Percentiles rank a stretch among this genome's conserved stretches.
These are phyloP conservation scores for Ptiloglossa arizonensis DNA, from an alignment of 1,140 invertebrate genomes.

Conservation along the genomic window DNA sequence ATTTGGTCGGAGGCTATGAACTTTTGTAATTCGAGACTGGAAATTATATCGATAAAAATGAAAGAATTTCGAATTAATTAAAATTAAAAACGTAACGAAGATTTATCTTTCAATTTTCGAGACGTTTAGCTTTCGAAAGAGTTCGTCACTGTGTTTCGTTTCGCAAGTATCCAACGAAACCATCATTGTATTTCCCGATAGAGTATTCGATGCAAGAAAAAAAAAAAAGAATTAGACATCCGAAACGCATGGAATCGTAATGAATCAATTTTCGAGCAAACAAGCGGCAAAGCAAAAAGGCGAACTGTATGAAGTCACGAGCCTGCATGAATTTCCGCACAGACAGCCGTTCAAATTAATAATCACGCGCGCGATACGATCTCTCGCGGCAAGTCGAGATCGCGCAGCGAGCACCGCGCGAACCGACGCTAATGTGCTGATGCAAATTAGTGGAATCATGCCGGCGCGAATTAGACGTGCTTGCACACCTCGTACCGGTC, in stretches of 20 bases:
- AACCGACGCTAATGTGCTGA: slow-evolving; percentile 34
- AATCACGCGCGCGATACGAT: slow-evolving; percentile 42
- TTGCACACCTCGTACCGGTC: slow-evolving; percentile 52
- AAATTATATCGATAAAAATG: too few species aligned
- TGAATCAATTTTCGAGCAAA: slow-evolving; percentile 1
- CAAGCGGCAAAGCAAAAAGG: neutral
- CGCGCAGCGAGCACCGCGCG: neutral
- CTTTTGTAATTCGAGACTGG: too few species aligned
- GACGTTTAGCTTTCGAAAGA: too few species aligned
- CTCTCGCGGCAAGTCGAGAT: slow-evolving; percentile 28
- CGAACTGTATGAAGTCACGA: slow-evolving; percentile 6
- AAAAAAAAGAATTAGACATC: neutral
- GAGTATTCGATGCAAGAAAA: neutral
- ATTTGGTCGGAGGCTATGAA: too few species aligned
- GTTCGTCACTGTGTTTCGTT: too few species aligned
- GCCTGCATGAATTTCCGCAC: slow-evolving; percentile 17
- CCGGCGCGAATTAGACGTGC: slow-evolving; percentile 55
- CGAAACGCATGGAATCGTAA: neutral
- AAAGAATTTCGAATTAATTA: too few species aligned
- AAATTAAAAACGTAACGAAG: too few species aligned
- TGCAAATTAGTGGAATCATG: slow-evolving; percentile 61
- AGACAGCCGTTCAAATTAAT: slow-evolving; percentile 29
- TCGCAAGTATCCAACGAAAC: too few species aligned
- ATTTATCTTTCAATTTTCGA: too few species aligned
- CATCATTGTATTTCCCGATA: too few species aligned